phyloP scores from a whole-genome alignment of 1,140 invertebrate genomes.

The Danaus plexippus region DNA sequence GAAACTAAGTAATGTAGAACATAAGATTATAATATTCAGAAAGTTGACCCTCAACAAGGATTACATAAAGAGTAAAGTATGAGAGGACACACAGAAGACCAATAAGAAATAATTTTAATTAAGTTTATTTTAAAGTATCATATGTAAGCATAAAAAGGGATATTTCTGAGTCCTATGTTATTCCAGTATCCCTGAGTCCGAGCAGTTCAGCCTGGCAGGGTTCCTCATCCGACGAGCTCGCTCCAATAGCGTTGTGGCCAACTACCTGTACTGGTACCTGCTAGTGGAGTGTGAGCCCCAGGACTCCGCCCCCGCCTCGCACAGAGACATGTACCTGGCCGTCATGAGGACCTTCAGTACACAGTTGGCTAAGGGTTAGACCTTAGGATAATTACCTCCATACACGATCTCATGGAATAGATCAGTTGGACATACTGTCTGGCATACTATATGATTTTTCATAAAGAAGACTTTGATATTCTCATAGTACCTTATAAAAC shows the following conservation, averaged over 20 bases:
- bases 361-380: constrained; percentile 73
- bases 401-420: neutral
- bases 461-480: too few species aligned
- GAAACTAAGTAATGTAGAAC: too few species aligned
- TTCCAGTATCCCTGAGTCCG: constrained; percentile 21
- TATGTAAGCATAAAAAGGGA: too few species aligned
- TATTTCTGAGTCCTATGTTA: constrained; percentile 3
- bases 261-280: constrained; percentile 98
- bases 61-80: too few species aligned
- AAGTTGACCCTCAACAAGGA: too few species aligned
- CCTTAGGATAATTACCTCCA: neutral
- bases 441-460: too few species aligned
- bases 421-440: neutral
- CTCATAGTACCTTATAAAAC: too few species aligned
- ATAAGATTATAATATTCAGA: too few species aligned
- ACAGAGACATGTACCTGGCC: constrained; percentile 87
- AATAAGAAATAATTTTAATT: too few species aligned
- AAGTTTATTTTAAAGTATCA: too few species aligned
- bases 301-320: constrained; percentile 72
- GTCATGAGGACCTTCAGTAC: constrained; percentile 91
- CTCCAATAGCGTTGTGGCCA: constrained; percentile 90
- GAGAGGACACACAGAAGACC: too few species aligned
- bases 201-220: constrained; percentile 85
- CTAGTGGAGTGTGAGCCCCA: constrained; percentile 93
- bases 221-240: constrained; percentile 94